Conservation (phyloP, 2,888 invertebrate species). For the Pollenia labialis region DNA sequence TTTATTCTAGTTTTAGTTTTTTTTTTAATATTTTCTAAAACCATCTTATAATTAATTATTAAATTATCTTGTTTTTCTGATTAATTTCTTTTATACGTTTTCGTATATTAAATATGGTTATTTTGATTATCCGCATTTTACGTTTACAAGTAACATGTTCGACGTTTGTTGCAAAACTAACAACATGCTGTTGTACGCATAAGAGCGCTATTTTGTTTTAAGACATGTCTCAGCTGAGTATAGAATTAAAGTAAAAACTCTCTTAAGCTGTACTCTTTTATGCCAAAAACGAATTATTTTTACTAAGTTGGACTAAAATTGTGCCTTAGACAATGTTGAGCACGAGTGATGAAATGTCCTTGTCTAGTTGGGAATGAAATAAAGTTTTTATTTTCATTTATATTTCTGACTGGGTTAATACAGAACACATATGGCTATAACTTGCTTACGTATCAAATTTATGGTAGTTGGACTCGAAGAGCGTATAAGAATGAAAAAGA, state of each 20-base stretch:
- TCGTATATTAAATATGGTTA: background rate
- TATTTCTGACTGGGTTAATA: slow-evolving; percentile 23
- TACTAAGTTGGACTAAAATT: background rate
- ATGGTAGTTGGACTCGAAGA: background rate
- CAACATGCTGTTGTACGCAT: slow-evolving; percentile 64
- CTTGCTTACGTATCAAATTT: slow-evolving; percentile 2
- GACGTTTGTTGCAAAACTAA: slow-evolving; percentile 72
- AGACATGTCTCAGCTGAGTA: background rate
- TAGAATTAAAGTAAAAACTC: background rate
- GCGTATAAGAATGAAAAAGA: background rate
- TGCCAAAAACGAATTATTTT: too few relatives aligned
- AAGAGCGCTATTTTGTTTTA: slow-evolving; percentile 69
- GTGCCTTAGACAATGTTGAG: slow-evolving; percentile 19
- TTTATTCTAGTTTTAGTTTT: background rate
- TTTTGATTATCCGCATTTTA: slow-evolving; percentile 60
- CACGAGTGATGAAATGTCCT: slow-evolving; percentile 59
- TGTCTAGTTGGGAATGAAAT: slow-evolving; percentile 33
- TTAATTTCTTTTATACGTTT: slow-evolving; percentile 60
- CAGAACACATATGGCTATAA: background rate
- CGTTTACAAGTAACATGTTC: slow-evolving; percentile 67
- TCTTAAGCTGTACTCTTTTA: background rate
- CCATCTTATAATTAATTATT: slow-evolving; percentile 13
- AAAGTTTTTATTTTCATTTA: slow-evolving; percentile 29
- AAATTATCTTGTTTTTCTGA: background rate
- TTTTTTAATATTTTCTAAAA: background rate